Percentiles rank a stretch among this genome's conserved stretches.
phyloP scores from a whole-genome alignment of 2,888 invertebrate genomes.

The Drosophila paramelanica region DNA sequence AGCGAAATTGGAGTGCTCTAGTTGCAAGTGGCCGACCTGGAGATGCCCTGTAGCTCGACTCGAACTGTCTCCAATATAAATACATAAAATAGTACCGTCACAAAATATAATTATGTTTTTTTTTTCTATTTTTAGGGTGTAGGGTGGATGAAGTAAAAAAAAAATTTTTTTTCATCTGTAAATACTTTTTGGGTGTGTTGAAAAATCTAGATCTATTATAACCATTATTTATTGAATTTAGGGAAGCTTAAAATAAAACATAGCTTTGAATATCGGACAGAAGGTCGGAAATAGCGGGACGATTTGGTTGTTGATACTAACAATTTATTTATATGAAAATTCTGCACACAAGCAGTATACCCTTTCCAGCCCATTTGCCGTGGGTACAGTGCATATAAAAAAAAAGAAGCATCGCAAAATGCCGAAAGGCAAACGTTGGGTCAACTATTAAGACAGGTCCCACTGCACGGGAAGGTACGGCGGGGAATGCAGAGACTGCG shows the following conservation, averaged over 20 bases:
- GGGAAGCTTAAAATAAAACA: too few relatives aligned
- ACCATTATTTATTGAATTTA: too few relatives aligned
- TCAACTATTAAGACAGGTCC: constrained; percentile 56
- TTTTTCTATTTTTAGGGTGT: too few relatives aligned
- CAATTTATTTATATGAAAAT: background rate
- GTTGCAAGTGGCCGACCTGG: background rate
- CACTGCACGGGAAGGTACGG: background rate
- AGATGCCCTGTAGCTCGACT: background rate
- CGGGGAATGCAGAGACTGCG: background rate
- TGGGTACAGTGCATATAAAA: background rate
- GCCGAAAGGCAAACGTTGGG: constrained; percentile 66
- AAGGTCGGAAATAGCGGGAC: too few relatives aligned
- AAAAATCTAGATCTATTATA: too few relatives aligned
- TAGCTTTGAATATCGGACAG: too few relatives aligned
- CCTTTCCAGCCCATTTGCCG: background rate
- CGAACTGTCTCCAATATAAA: background rate
- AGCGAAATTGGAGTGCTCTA: background rate
- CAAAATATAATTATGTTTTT: too few relatives aligned
- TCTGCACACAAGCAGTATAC: background rate
- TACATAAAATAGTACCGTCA: too few relatives aligned
- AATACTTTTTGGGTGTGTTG: too few relatives aligned
- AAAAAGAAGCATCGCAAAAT: constrained; percentile 55
- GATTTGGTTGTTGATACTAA: too few relatives aligned
- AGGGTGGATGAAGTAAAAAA: too few relatives aligned
- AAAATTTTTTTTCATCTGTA: too few relatives aligned